Evolutionary conservation across 2,797 vertebrate genomes (phyloP).

Genomic region (Morelia viridis): DNA sequence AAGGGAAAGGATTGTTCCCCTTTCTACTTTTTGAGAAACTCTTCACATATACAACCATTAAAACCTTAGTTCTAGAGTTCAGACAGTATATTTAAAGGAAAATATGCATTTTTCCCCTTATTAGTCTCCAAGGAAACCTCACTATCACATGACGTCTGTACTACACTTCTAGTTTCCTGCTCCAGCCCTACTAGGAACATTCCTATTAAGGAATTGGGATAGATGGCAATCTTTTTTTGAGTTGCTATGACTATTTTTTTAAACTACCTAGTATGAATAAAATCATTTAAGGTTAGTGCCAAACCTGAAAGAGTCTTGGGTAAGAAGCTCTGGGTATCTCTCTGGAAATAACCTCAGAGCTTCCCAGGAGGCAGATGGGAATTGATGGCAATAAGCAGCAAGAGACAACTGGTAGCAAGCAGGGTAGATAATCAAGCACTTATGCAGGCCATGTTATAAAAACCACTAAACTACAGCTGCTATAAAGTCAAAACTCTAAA

Average conservation of each 20-base stretch:
- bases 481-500: too few relatives aligned
- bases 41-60: too few relatives aligned
- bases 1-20: neutral
- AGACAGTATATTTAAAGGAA: neutral
- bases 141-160: neutral
- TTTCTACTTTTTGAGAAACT: neutral
- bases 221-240: too few relatives aligned
- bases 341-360: neutral
- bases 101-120: neutral
- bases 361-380: neutral
- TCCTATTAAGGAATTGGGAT: neutral
- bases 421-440: too few relatives aligned
- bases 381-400: neutral
- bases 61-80: too few relatives aligned
- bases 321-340: neutral
- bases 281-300: neutral
- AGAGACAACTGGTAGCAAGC: too few relatives aligned
- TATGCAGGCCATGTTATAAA: too few relatives aligned
- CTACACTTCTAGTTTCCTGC: neutral
- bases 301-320: neutral
- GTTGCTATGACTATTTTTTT: too few relatives aligned
- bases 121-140: neutral
- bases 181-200: neutral
- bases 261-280: neutral
- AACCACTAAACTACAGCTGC: too few relatives aligned